Conservation (phyloP, 2,797 vertebrate genomes). For the Iguana delicatissima region DNA sequence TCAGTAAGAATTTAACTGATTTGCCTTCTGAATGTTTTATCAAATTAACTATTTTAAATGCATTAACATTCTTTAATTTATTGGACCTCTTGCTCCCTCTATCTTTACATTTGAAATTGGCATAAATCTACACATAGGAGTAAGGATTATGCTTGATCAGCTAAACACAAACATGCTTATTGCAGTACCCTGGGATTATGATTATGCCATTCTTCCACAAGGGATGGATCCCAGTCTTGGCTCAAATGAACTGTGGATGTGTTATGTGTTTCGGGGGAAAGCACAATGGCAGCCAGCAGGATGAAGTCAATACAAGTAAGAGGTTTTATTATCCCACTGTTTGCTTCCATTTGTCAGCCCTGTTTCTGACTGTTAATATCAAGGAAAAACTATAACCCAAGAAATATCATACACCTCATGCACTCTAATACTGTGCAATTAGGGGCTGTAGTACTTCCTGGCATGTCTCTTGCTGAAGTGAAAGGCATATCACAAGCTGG, state of each 20-base stretch:
- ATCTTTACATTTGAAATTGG: neutral
- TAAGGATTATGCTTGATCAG: neutral
- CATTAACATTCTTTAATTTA: neutral
- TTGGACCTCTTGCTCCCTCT: slow-evolving; percentile 3
- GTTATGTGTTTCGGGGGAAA: slow-evolving; percentile 15
- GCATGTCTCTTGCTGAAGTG: slow-evolving; percentile 47
- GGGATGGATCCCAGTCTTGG: neutral
- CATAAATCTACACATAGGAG: slow-evolving; percentile 23
- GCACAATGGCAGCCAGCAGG: slow-evolving; percentile 10
- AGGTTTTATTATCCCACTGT: slow-evolving; percentile 32
- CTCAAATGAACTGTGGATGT: neutral
- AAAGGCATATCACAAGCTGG: slow-evolving; percentile 62
- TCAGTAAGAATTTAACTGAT: neutral
- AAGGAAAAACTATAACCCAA: slow-evolving; percentile 42
- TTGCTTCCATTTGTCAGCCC: slow-evolving; percentile 10
- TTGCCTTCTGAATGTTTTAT: neutral
- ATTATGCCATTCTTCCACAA: neutral
- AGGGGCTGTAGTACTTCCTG: neutral
- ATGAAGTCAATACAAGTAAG: slow-evolving; percentile 36
- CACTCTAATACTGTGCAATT: neutral
- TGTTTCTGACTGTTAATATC: slow-evolving; percentile 26
- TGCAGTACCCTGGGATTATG: neutral
- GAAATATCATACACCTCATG: neutral
- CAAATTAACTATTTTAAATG: neutral
- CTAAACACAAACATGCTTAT: slow-evolving; percentile 8